Base-by-base conservation (phyloP, 1,140 invertebrate species). In the Phortica variegata region DNA sequence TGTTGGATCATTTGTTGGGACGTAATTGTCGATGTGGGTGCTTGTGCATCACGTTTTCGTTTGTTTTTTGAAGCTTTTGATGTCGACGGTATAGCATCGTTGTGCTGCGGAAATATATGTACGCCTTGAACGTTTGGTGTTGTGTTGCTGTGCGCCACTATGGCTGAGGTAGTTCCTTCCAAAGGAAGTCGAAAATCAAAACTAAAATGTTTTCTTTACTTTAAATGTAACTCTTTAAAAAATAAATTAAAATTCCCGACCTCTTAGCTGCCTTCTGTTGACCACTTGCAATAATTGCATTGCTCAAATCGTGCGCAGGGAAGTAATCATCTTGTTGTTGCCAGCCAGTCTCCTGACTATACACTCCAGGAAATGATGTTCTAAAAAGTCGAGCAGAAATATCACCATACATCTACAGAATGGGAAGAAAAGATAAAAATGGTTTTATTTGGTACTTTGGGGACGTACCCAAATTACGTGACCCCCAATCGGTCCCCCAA, bases 351-450 rank as follows among this genome's bases (percentile, higher is more conserved):
- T 61, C 40, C 44, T 62, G 61, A 37, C 60, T 54, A 39, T 71
- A 73, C 3, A 60, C 58, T 5, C 55, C 71, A 8, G 66, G 48
- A 38, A 74, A 73, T 12, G 70, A 60, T 19, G 66, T 60, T 33
- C 65, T 71, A 50, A 71, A 74, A 44, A 63, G 74, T 2, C 71
- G 57, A 40, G 68, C 58, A 39, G 71, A 66, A 49, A 73, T 63
- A 43, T 74, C 71, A 8, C 66, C 66, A 45, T 73, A 74, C 50
- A 72, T 65, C 71, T 74, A 33, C 0, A 39, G 36, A 39, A 29
- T 31, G 12, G 29, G 29, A 12, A n/a, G n/a, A n/a, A n/a, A n/a
- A n/a, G n/a, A n/a, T n/a, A n/a, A n/a, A n/a, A n/a, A n/a, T n/a
- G n/a, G n/a, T n/a, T n/a, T n/a, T n/a, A n/a, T n/a, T n/a, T n/a